Percentiles rank a stretch among this genome's conserved stretches.
Conservation (phyloP, 92 coral and sea anemone species). For the Zoanthus sansibaricus region DNA sequence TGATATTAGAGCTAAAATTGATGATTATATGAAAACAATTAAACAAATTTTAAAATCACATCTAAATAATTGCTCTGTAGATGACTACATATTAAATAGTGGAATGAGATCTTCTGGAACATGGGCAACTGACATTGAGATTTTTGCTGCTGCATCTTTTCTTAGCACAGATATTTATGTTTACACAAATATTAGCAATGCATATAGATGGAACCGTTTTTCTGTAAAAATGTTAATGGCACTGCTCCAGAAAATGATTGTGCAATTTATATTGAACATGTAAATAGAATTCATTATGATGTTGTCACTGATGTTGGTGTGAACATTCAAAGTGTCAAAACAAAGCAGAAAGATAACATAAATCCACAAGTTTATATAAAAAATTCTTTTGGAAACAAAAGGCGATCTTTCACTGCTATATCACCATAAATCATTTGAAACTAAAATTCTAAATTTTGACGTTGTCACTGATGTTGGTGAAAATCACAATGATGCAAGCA, state of each 20-base stretch:
- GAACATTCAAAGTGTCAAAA: too few relatives aligned
- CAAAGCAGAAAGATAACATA: too few relatives aligned
- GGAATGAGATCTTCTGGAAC: slow-evolving; percentile 25
- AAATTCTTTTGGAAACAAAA: too few relatives aligned
- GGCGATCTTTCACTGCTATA: too few relatives aligned
- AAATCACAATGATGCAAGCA: too few relatives aligned
- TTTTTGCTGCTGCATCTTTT: slow-evolving; percentile 55
- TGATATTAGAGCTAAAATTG: too few relatives aligned
- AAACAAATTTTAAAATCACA: too few relatives aligned
- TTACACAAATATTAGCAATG: background rate
- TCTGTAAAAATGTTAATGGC: slow-evolving; percentile 33
- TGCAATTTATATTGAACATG: slow-evolving; percentile 61
- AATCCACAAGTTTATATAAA: too few relatives aligned
- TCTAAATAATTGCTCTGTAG: background rate
- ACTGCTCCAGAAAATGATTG: slow-evolving; percentile 32
- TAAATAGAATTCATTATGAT: slow-evolving; percentile 52
- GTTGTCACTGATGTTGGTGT: slow-evolving; percentile 34
- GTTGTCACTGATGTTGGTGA: slow-evolving; percentile 28
- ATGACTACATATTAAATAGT: background rate
- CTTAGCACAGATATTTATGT: slow-evolving; percentile 24
- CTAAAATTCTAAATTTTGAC: slow-evolving; percentile 16
- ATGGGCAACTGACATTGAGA: slow-evolving; percentile 62
- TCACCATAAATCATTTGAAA: too few relatives aligned
- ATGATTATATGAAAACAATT: too few relatives aligned
- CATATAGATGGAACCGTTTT: background rate